Evolutionary conservation across 2,797 vertebrate genomes (phyloP).

Genomic region (Pagetopsis macropterus): DNA sequence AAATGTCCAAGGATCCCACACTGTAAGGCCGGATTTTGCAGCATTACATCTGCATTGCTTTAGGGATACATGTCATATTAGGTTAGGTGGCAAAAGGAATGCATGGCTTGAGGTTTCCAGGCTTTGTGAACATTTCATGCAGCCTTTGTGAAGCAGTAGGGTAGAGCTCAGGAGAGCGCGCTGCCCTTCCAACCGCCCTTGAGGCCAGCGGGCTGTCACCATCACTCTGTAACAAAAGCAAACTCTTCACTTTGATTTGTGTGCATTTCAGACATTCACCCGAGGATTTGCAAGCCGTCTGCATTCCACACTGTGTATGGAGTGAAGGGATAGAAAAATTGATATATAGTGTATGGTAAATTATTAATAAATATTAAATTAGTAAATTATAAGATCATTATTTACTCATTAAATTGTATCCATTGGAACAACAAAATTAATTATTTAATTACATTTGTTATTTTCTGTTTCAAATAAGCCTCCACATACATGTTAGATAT

Average conservation of each 20-base stretch:
- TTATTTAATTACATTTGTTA: background rate
- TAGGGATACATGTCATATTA: constrained; percentile 76
- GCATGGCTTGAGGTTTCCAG: constrained; percentile 63
- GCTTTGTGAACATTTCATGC: constrained; percentile 70
- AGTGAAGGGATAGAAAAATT: constrained; percentile 14
- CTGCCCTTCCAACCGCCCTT: constrained; percentile 66
- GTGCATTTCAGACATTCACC: constrained; percentile 52
- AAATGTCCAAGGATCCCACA: constrained; percentile 74
- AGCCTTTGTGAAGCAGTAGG: constrained; percentile 57
- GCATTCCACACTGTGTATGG: constrained; percentile 15
- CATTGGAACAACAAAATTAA: background rate
- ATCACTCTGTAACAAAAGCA: constrained; percentile 63
- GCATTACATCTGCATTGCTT: constrained; percentile 74
- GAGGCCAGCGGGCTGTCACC: constrained; percentile 66
- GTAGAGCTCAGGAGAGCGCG: constrained; percentile 63
- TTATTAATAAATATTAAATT: background rate
- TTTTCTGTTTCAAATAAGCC: background rate
- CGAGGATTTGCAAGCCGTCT: constrained; percentile 23
- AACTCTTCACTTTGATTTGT: constrained; percentile 56
- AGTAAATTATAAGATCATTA: too few species aligned
- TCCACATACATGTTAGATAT: background rate
- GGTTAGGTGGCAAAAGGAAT: constrained; percentile 67
- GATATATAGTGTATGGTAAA: background rate
- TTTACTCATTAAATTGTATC: background rate
- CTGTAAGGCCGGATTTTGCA: constrained; percentile 70